Base-by-base conservation (phyloP, 2,888 invertebrate genomes). In the Coelopa pilipes region DNA sequence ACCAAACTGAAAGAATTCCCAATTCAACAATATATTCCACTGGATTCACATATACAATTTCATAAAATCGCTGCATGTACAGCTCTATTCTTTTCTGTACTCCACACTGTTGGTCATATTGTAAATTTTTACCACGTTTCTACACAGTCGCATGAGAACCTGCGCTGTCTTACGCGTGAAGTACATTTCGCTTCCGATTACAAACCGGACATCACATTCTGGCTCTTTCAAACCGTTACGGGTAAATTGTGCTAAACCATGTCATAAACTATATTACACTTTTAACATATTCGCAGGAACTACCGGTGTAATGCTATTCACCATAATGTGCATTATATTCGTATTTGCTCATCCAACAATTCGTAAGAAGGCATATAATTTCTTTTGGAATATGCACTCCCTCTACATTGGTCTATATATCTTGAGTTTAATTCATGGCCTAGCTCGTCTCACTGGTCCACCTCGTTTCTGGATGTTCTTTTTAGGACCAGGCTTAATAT, bases 51-150 rank as follows among this genome's bases (percentile, higher is more conserved):
- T 82, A 97, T 98, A 72, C 97, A 96, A 83, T 98, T 98, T 86
- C 98, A 98, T 87, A 98, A 98, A 89, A 97, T 98, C 72, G 96
- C 96, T 0, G 98, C 98, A 0, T 95, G 96, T 80, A 98, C 98
- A 0, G 97, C 96, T 0, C 89, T 97, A 0, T 96, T 98, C 88
- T 98, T 98, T 88, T 96, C 97, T 0, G 89, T 97, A 0, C 89
- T 97, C 0, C 98, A 98, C 84, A 95, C 97, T 0, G 93, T 96
- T 2, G 98, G 98, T 0, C 98, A 98, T 83, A 94, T 98, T 85
- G 96, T 98, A 49, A 98, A 98, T 88, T 98, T 98, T 88, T 98
- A 98, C 86, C 98, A 98, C 84, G 95, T 98, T 0, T 97, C 97
- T 5, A 98, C 97, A 0, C 98, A 98, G 84, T 96, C 97, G 0